Base-by-base conservation (phyloP, 2,797 vertebrate species). In the Spinibarbus caldwelli region DNA sequence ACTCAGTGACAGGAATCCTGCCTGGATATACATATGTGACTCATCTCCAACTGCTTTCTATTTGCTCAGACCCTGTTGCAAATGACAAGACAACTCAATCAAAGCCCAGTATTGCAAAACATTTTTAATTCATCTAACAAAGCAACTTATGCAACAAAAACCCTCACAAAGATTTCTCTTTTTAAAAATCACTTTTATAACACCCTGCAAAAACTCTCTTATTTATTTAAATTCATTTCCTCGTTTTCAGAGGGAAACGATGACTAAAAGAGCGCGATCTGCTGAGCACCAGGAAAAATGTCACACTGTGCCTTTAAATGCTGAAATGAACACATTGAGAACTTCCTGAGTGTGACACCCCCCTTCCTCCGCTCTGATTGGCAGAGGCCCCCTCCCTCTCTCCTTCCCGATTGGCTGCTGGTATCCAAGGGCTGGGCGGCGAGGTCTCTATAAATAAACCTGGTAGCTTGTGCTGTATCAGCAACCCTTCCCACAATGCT, bases 401-500 rank as follows among this genome's bases (percentile, higher is more conserved):
- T 90, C 68, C 90, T 87, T 93, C 90, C 94, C 94, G 91, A 96
- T 96, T 95, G 90, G 95, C 91, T 93, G 93, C 90, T 92, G 93
- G 96, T 96, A 96, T 96, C 96, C 93, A 96, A 96, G 96, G 96
- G 95, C 95, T 94, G 95, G 94, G 93, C 95, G 94, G 94, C 92
- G 93, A 95, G 93, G 92, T 85, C 95, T 95, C 95, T 96, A 96
- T 95, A 96, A 96, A 96, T 96, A 96, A 96, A 95, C 94, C 91
- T 91, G 79, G 89, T 83, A 91, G 88, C 91, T 92, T 93, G 93
- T 96, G 95, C 96, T 96, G 95, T 95, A 95, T 96, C 96, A 96
- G 96, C 96, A 96, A 95, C 94, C 94, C 87, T 91, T 90, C 91
- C 93, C 91, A 90, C 89, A 92, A 93, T 95, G 92, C 94, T 91